Evolutionary conservation across 2,797 vertebrate species (phyloP), one percentile per base, ranked within the genome.

Genomic region (Poecilia gillii): DNA sequence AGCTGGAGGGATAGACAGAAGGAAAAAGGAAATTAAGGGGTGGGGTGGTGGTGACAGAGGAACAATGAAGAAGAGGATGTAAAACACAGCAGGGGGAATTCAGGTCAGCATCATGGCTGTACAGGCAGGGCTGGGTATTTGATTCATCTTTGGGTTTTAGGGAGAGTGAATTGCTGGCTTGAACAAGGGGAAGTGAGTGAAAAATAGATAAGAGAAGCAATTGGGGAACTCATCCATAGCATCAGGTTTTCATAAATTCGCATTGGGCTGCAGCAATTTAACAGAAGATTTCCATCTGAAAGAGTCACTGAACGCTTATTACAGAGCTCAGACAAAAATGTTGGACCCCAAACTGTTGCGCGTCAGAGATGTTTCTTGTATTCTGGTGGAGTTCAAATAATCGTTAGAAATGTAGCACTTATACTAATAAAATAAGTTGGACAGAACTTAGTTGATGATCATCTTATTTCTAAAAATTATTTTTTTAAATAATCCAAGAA

Each of bases 51-150:
- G 70, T 81, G 85, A 82, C 83, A 85, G 87, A 82, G 78, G 73
- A 84, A 88, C 79, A 85, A 85, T 73, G 74, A 85, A 90, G 86
- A 86, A 87, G 76, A 89, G 81, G 79, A 87, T 81, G 90, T 78
- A 83, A 78, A 86, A 74, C 85, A 90, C 28, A 74, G 36, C 13
- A 73, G 80, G 78, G 57, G 86, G 87, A 92, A 93, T 91, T 90
- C 90, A 93, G 90, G 91, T 92, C 91, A 91, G 88, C 87, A 57
- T 82, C 87, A 84, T 79, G 86, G 88, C 89, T 84, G 76, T 84
- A 83, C 73, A 79, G 87, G 90, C 83, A 76, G 70, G 74, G 78
- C 76, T 77, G 85, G 73, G 57, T 83, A 78, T 84, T 76, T 82
- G 75, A 89, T 89, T 76, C 85, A 89, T 77, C 72, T 80, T 82